A percentile compares a stretch with the other conserved stretches of the same genome.
phyloP scores from a whole-genome alignment of 2,888 invertebrate species.

The Ptycholaimellus sp. region DNA sequence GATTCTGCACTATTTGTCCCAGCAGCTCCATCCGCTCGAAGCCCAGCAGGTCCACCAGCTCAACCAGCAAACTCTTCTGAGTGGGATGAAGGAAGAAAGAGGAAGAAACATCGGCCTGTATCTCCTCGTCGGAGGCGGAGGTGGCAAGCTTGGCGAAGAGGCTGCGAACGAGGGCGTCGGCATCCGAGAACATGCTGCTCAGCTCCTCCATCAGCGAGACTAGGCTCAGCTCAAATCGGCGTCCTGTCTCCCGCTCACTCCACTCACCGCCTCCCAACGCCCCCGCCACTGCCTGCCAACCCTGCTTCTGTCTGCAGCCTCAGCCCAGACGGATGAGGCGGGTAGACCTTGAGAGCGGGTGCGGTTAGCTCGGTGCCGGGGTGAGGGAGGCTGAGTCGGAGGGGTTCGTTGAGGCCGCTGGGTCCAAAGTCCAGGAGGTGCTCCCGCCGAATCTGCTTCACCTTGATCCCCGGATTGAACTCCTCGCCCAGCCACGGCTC shows the following conservation, averaged over 20 bases:
- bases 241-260: conserved; percentile 2
- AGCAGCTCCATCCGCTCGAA: conserved; percentile 57
- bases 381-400: no score
- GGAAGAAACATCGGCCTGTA: conserved; percentile 10
- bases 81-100: neutral
- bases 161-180: conserved; percentile 2
- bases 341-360: no score
- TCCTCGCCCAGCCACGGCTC: no score
- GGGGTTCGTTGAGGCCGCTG: no score
- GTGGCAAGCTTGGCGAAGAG: conserved; percentile 8
- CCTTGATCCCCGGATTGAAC: no score
- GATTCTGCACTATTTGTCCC: conserved; percentile 40
- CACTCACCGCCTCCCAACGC: no score
- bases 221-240: neutral
- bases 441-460: no score
- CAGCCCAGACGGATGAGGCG: no score
- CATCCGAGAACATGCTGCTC: neutral
- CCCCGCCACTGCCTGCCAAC: no score
- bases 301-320: no score
- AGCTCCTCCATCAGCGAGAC: conserved; percentile 1
- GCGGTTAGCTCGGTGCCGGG: no score
- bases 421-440: no score
- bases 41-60: conserved; percentile 62
- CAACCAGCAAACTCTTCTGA: conserved; percentile 5
- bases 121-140: conserved; percentile 7